Evolutionary conservation across 2,888 invertebrate genomes (phyloP), one percentile per base, ranked within the genome.

Genomic region (Drosophila atroscutellata): DNA sequence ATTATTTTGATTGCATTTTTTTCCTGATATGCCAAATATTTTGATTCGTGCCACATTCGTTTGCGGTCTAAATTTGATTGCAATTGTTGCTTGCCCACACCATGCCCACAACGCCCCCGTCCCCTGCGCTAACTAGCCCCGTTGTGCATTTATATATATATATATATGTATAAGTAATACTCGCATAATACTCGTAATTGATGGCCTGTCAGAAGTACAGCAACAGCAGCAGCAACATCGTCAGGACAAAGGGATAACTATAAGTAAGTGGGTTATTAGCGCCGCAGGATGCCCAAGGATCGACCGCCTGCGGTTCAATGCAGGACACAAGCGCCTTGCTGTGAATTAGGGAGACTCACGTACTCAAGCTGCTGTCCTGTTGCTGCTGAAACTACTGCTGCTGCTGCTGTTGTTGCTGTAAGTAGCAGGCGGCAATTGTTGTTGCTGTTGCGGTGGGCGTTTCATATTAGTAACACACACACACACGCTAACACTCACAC

Each of bases 191-290:
- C 80, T 57, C 66, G 64, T 89, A 89, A 85, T 85, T 85, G 83
- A 85, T 89, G 89, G 89, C 56, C 89, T 75, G 73, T 74, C 72
- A 65, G 52, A 65, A 62, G 70, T 60, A 65, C 67, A 59, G 49
- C 59, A 57, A 42, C 62, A 55, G 13, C 42, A 18, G 3, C 68
- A 60, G 50, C 51, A 70, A 61, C 32, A 50, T 56, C 50, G 56
- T 45, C 34, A 30, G 72, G 56, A 88, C 88, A 90, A 90, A 76
- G 79, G 86, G 86, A 85, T 86, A 90, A 90, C 90, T 89, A 82
- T 86, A 84, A 89, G 91, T 91, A 91, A 91, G 89, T 89, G 89
- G 90, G 90, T 90, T 91, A 91, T 91, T 91, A 91, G 86, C 91
- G 72, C 90, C 86, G 86, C 88, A 84, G 91, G 90, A 86, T 80